These are phyloP conservation scores for Kryptopterus vitreolus DNA, from an alignment of 2,797 vertebrate species.

Conservation along the genomic window DNA sequence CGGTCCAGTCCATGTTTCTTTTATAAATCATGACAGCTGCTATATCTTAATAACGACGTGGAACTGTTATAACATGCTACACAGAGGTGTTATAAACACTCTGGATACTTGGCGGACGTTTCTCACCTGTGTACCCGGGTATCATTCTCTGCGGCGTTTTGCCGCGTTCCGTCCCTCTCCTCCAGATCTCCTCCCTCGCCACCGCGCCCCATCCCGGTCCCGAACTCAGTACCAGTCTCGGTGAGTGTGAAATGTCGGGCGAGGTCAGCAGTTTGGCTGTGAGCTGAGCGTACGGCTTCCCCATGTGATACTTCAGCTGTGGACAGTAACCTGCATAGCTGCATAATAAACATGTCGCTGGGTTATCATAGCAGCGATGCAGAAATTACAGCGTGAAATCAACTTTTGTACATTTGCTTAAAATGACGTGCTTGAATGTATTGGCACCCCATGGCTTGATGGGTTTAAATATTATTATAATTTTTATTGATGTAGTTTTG, in stretches of 20 bases:
- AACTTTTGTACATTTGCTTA: no score
- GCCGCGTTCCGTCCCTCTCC: conserved; percentile 21
- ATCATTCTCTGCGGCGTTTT: conserved; percentile 61
- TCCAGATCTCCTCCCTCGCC: conserved; percentile 44
- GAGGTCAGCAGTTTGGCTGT: conserved; percentile 69
- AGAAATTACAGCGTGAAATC: neutral
- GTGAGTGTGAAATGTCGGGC: conserved; percentile 57
- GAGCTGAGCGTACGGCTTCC: conserved; percentile 72
- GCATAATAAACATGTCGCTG: neutral
- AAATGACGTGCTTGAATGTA: no score
- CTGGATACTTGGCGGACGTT: no score
- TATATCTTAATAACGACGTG: neutral
- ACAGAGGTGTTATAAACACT: neutral
- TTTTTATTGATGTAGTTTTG: no score
- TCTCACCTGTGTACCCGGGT: conserved; percentile 79
- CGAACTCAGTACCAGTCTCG: conserved; percentile 60
- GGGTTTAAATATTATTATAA: no score
- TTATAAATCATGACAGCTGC: neutral
- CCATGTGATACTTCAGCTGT: conserved; percentile 73
- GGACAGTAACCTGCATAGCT: conserved; percentile 81
- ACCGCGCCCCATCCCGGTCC: conserved; percentile 8
- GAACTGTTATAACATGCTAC: neutral
- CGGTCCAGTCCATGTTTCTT: no score
- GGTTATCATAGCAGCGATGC: neutral
- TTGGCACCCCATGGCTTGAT: no score